A percentile compares a stretch with the other conserved stretches of the same genome.
Evolutionary conservation across 2,888 invertebrate genomes (phyloP).

Genomic region (Torymus aiolomorphi): DNA sequence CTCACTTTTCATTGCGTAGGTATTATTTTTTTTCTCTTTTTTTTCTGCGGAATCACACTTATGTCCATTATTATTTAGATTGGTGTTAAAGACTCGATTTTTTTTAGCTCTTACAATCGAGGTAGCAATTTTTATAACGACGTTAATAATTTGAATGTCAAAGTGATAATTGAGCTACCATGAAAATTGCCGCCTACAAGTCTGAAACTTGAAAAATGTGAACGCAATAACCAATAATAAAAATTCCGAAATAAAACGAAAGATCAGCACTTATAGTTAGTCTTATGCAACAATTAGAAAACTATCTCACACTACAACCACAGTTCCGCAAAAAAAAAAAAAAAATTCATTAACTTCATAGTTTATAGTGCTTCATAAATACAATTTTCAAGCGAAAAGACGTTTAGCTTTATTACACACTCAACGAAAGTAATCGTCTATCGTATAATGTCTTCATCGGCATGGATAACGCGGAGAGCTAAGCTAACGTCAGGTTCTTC

Average conservation of each 20-base stretch:
- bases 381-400: constrained; percentile 36
- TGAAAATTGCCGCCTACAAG: constrained; percentile 10
- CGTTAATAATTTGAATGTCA: constrained; percentile 1
- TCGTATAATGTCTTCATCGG: constrained; percentile 1
- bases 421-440: constrained; percentile 16
- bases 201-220: background rate
- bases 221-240: constrained; percentile 52
- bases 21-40: background rate
- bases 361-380: constrained; percentile 36
- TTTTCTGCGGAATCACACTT: constrained; percentile 42
- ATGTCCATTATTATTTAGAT: constrained; percentile 18
- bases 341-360: background rate
- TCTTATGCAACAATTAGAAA: constrained; percentile 28
- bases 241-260: constrained; percentile 51
- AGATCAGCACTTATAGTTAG: constrained; percentile 14
- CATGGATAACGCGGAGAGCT: too few species aligned
- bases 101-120: constrained; percentile 15
- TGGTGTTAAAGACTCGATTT: constrained; percentile 23
- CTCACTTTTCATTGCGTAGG: constrained; percentile 47
- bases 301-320: constrained; percentile 41
- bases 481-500: too few species aligned
- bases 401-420: constrained; percentile 30
- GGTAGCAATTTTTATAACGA: constrained; percentile 16
- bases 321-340: constrained; percentile 34
- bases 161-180: background rate